Conservation (phyloP, 2,113 vertebrate genomes). For the Chloropsis hardwickii region DNA sequence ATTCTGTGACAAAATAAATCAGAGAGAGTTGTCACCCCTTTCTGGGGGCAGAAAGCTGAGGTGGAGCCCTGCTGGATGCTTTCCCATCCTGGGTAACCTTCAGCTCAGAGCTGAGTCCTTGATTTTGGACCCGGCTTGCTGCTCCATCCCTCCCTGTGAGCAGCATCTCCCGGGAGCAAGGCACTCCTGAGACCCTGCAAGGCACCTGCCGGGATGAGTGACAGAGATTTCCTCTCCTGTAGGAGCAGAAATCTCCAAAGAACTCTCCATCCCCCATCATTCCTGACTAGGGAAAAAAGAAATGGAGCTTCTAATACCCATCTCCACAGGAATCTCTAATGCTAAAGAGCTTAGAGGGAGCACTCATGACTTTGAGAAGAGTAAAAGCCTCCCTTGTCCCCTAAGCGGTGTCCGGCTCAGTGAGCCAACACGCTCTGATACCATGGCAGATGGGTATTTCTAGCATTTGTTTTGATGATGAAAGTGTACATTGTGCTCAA, state of each 20-base stretch:
- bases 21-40: rapidly evolving
- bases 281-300: neutral
- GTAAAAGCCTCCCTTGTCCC: slow-evolving; percentile 50
- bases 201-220: neutral
- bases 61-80: neutral
- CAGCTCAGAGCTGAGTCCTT: neutral
- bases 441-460: slow-evolving; percentile 58
- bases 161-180: rapidly evolving
- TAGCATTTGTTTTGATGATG: slow-evolving; percentile 64
- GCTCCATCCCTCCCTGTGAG: neutral
- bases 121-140: neutral
- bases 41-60: neutral
- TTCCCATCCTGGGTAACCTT: neutral
- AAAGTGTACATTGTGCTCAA: slow-evolving; percentile 60
- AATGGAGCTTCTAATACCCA: neutral
- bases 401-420: slow-evolving; percentile 56
- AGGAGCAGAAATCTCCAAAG: neutral
- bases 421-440: slow-evolving; percentile 56
- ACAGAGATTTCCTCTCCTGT: neutral
- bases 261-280: neutral
- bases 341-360: slow-evolving; percentile 52
- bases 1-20: neutral
- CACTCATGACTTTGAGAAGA: slow-evolving; percentile 57
- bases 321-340: slow-evolving; percentile 35
- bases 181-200: rapidly evolving